Conservation (phyloP, 2,797 vertebrate species). For the Cichlasoma orientale region DNA sequence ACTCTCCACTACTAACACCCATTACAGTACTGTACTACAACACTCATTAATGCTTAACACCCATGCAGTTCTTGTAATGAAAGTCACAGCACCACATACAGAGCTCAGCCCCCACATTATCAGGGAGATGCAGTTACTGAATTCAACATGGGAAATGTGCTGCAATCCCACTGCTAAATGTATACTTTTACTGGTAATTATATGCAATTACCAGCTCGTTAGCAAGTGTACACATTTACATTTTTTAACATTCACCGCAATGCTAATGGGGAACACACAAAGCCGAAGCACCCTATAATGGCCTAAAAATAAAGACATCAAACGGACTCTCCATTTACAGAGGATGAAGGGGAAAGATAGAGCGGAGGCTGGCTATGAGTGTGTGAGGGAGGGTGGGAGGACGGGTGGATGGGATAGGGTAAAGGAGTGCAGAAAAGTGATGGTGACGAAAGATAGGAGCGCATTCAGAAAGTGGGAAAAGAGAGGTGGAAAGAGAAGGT, state of each 20-base stretch:
- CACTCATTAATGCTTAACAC: conserved; percentile 70
- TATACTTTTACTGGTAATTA: conserved; percentile 66
- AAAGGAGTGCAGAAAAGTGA: conserved; percentile 62
- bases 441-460: conserved; percentile 71
- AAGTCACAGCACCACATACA: conserved; percentile 50
- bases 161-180: conserved; percentile 55
- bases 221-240: conserved; percentile 44
- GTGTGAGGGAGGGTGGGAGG: conserved; percentile 21
- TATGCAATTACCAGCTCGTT: conserved; percentile 59
- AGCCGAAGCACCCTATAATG: conserved; percentile 43
- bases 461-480: conserved; percentile 61
- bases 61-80: conserved; percentile 63
- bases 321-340: conserved; percentile 59
- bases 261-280: conserved; percentile 56
- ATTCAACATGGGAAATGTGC: conserved; percentile 43
- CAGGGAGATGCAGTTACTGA: conserved; percentile 36
- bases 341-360: conserved; percentile 64
- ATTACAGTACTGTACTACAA: conserved; percentile 51
- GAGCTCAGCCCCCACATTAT: conserved; percentile 43
- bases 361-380: conserved; percentile 39
- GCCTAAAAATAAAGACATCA: conserved; percentile 73
- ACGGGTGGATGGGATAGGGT: conserved; percentile 28
- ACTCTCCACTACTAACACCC: conserved; percentile 32
- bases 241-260: conserved; percentile 37
- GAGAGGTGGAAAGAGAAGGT: conserved; percentile 71